Evolutionary conservation across 2,797 vertebrate genomes (phyloP), one percentile per base, ranked within the genome.

Genomic region (Macroramphosus scolopax): DNA sequence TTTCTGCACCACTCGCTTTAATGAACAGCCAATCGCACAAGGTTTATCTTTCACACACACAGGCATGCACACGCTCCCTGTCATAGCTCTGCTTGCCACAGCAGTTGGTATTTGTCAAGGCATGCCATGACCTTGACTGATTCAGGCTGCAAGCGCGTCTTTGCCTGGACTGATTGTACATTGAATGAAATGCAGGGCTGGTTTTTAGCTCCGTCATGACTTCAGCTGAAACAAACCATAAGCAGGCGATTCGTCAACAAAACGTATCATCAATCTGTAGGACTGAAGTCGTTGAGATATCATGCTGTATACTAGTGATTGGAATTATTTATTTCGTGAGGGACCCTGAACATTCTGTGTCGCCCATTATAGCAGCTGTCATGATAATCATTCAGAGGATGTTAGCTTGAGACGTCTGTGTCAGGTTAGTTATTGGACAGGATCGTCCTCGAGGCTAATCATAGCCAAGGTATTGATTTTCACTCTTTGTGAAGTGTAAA

Each of bases 1-100:
- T 87, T 80, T 74, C 66, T 80, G 66, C 73, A 80, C 72, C 81
- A 77, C 75, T 82, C 48, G 45, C 72, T 83, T 77, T 87, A 83
- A 83, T 83, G 81, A 86, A 87, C 17, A 60, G 17, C 63, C 75
- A 64, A 54, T 77, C 34, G 57, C 45, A 42, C 44, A 53, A 46
- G 79, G 68, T 82, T 81, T 77, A 82, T 75, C 80, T 76, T 67
- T 52, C 57, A 33, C 60, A 18, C 33, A 31, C 24, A 13, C n/a
- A 8, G 6, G 8, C 25, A 11, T 34, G 17, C 33, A 7, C 31
- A 16, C 46, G n/a, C 18, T 17, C 17, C 8, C 28, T 17, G 48
- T 63, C 17, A 39, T 72, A 69, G 67, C 78, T 77, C 70, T 59
- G 58, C 54, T 67, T 74, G 59, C 68, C 71, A 80, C 65, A 80